A percentile compares a stretch with the other conserved stretches of the same genome.
Conservation (phyloP, 2,113 vertebrate species). For the Tenebrosternarchus preto region DNA sequence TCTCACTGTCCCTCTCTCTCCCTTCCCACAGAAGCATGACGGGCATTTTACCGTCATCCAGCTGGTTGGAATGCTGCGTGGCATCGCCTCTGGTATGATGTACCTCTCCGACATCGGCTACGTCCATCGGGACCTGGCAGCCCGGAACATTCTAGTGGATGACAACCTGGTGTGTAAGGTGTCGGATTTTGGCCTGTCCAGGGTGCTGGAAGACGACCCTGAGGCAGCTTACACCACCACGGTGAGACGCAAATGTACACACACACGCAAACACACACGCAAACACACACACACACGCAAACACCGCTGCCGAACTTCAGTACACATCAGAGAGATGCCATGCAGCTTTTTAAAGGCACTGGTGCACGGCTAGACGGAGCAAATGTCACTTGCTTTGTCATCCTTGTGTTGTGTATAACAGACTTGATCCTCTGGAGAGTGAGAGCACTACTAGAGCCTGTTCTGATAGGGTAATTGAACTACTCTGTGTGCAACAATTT, state of each 20-base stretch:
- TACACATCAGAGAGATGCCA: neutral
- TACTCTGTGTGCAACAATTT: constrained; percentile 3
- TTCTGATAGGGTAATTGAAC: constrained; percentile 22
- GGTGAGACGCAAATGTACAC: constrained; percentile 59
- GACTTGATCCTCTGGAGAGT: neutral
- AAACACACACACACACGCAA: neutral
- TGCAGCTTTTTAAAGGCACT: neutral
- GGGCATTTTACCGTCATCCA: constrained; percentile 97
- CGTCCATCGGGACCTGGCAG: constrained; percentile 78
- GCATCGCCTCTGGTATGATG: constrained; percentile 84
- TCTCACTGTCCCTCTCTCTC: neutral
- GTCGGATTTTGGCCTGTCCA: constrained; percentile 95
- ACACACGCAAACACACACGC: constrained; percentile 24
- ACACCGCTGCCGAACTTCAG: neutral
- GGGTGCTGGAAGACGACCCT: constrained; percentile 86
- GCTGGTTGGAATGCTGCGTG: constrained; percentile 92
- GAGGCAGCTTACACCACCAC: constrained; percentile 74
- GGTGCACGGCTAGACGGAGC: neutral
- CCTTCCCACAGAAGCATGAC: constrained; percentile 82
- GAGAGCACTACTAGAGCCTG: neutral
- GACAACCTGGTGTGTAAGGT: constrained; percentile 95
- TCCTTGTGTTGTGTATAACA: neutral
- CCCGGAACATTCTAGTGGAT: constrained; percentile 93
- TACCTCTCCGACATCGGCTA: constrained; percentile 80
- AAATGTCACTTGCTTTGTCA: neutral